phyloP scores from a whole-genome alignment of 1,140 invertebrate genomes.

The Heliconius congener region DNA sequence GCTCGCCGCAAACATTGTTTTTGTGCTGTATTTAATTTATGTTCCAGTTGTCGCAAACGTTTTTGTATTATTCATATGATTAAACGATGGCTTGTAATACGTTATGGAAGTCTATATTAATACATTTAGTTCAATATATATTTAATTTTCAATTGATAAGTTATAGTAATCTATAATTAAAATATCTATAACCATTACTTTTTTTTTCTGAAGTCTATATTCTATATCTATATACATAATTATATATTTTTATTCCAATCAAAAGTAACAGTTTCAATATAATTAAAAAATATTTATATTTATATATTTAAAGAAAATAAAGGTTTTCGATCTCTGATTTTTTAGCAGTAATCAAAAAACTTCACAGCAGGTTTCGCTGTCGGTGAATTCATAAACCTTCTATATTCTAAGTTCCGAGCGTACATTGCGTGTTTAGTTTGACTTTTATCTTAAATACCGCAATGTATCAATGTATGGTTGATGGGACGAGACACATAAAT shows the following conservation, averaged over 20 bases:
- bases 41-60: constrained; percentile 52
- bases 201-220: too few species aligned
- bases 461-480: constrained; percentile 50
- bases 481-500: constrained; percentile 49
- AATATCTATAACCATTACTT: too few species aligned
- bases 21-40: constrained; percentile 58
- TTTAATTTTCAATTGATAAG: background rate
- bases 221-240: too few species aligned
- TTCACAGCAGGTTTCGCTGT: constrained; percentile 32
- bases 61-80: constrained; percentile 27
- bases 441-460: constrained; percentile 27
- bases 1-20: constrained; percentile 79
- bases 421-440: background rate
- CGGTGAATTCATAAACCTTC: constrained; percentile 29
- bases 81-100: background rate
- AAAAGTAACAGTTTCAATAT: background rate
- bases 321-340: constrained; percentile 27
- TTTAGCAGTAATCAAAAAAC: constrained; percentile 32
- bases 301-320: background rate
- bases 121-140: background rate
- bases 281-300: background rate
- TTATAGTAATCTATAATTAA: background rate
- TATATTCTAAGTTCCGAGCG: background rate
- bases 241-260: too few species aligned
- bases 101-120: background rate